A percentile compares a stretch with the other conserved stretches of the same genome.
Evolutionary conservation across 2,888 invertebrate genomes (phyloP).

Genomic region (Spatulosminthurus flaviceps): DNA sequence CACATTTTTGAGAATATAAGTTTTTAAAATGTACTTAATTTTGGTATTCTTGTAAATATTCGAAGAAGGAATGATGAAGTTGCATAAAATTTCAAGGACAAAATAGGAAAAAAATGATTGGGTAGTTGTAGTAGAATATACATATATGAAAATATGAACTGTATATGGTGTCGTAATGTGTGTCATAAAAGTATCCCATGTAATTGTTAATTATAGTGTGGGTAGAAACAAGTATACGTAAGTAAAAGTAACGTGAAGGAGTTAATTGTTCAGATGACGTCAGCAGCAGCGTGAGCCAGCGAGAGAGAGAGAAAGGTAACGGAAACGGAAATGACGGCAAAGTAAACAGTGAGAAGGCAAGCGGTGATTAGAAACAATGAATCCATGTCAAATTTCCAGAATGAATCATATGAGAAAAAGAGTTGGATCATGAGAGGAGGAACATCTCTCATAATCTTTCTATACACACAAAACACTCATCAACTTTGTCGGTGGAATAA

Average conservation of each 20-base stretch:
- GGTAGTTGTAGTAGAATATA: too few relatives aligned
- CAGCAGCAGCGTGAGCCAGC: background rate
- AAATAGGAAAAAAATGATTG: background rate
- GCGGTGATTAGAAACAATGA: conserved; percentile 9
- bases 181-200: too few relatives aligned
- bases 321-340: conserved; percentile 35
- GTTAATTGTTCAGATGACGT: background rate
- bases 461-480: background rate
- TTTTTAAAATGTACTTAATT: too few relatives aligned
- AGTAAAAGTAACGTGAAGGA: too few relatives aligned
- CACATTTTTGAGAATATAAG: too few relatives aligned
- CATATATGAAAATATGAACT: background rate
- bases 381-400: conserved; percentile 5
- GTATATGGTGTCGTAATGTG: too few relatives aligned
- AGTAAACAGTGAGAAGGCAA: conserved; percentile 27
- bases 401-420: conserved; percentile 9
- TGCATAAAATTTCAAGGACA: too few relatives aligned
- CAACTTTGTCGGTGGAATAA: too few relatives aligned
- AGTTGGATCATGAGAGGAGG: background rate
- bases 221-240: too few relatives aligned
- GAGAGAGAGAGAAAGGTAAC: background rate
- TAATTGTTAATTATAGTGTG: background rate
- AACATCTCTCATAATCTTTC: background rate
- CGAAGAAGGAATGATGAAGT: too few relatives aligned
- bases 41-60: too few relatives aligned